Base-by-base conservation (phyloP, 2,888 invertebrate species). In the Bombylius discolor region DNA sequence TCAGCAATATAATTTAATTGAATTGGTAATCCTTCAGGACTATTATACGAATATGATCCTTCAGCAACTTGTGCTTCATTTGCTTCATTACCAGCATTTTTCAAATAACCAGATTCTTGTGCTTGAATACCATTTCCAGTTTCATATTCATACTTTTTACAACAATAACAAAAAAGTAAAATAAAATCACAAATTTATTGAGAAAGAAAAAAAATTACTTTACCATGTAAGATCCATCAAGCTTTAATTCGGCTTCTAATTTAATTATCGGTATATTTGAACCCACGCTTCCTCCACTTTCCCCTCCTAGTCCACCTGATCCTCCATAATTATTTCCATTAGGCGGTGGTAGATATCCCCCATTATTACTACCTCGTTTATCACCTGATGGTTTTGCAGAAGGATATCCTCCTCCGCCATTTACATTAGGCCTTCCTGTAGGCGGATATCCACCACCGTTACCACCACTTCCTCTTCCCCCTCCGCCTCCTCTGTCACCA, bases 51-150 rank as follows among this genome's bases (percentile, higher is more conserved):
- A 71, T 78, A 83, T 33, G 80, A 80, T 5, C 87, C 87, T 67
- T 85, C 81, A 5, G 84, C 85, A 0, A 81, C 80, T 64, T 85
- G 79, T 0, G 81, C 80, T 64, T 82, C 84, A 1, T 76, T 77
- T 34, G 84, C 83, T 63, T 83, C 80, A 23, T 76, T 71, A 5
- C 85, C 85, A 39, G 81, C 75, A 67, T 85, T 84, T 74, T 85
- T 87, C 63, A 85, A 69, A 70, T 79, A 85, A 11, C 87, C 87
- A 59, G 79, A 77, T 66, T 87, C 86, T 63, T 85, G 80, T 0
- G 81, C 85, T 7, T 77, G 77, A 61, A 87, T 87, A 13, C 86
- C 87, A 65, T 87, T 86, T 39, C 81, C 85, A 54, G 86, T 84
- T 70, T 86, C 84, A 65, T 85, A 87, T 80, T 81, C 84, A 69